A percentile compares a stretch with the other conserved stretches of the same genome.
These are phyloP conservation scores for Bombycilla garrulus DNA, from an alignment of 2,113 vertebrate genomes.

Conservation along the genomic window DNA sequence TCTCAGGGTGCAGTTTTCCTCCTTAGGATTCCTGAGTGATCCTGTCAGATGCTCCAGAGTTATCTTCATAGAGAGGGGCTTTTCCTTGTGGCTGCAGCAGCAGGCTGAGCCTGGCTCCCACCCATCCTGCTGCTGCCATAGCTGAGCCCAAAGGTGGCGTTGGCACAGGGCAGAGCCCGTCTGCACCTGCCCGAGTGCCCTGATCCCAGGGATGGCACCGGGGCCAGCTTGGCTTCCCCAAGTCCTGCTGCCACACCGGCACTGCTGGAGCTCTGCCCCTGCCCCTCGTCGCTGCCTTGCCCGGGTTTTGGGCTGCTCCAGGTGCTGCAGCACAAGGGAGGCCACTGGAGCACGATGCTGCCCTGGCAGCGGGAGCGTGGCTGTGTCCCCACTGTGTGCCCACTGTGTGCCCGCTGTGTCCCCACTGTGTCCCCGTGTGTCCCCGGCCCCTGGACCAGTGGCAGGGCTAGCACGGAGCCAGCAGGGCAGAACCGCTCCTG, in stretches of 20 bases:
- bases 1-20: not conserved
- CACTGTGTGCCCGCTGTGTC: not conserved
- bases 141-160: accelerated
- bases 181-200: not conserved
- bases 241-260: accelerated
- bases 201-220: not conserved
- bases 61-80: not conserved
- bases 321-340: accelerated
- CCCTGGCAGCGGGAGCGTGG: not conserved
- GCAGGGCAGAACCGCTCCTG: not conserved
- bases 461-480: not conserved
- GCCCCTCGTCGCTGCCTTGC: not conserved
- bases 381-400: accelerated
- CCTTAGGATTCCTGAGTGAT: not conserved
- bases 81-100: not conserved
- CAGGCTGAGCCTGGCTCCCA: not conserved
- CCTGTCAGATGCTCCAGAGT: not conserved
- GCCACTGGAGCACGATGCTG: accelerated
- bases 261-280: not conserved
- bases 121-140: not conserved
- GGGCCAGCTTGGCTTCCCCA: accelerated
- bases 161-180: not conserved
- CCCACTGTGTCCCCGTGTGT: not conserved
- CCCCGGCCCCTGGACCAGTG: accelerated
- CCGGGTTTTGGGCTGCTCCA: not conserved